Evolutionary conservation across 2,113 vertebrate genomes (phyloP).

Genomic region (Peromyscus leucopus): DNA sequence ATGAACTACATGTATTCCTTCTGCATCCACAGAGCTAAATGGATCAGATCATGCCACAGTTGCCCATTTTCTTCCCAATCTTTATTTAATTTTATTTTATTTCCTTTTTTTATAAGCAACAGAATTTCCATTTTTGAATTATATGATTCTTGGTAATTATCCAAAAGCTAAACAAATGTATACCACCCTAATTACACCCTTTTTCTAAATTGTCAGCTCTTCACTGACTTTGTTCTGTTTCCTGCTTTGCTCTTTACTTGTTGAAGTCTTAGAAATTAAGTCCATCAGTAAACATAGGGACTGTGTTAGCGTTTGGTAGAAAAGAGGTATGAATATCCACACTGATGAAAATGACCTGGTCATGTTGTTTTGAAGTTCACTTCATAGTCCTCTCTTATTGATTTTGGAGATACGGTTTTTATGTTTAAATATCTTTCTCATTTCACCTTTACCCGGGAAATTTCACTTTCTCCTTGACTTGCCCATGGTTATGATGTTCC

Average conservation of each 20-base stretch:
- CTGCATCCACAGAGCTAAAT: slow-evolving; percentile 28
- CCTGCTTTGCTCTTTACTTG: background rate
- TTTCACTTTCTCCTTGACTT: background rate
- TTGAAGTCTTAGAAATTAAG: slow-evolving; percentile 18
- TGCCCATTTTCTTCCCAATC: slow-evolving; percentile 66
- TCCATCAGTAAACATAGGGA: background rate
- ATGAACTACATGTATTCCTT: slow-evolving; percentile 24
- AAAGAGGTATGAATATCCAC: background rate
- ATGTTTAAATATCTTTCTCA: background rate
- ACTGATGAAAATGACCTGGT: background rate
- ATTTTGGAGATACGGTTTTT: background rate
- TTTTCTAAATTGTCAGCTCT: background rate
- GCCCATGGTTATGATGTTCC: background rate
- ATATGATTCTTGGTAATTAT: slow-evolving; percentile 56
- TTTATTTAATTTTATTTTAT: slow-evolving; percentile 35
- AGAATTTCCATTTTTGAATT: slow-evolving; percentile 76
- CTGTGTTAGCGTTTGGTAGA: background rate
- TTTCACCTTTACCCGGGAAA: background rate
- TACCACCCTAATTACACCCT: background rate
- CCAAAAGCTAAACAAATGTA: slow-evolving; percentile 67
- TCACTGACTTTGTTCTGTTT: background rate
- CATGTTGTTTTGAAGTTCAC: background rate
- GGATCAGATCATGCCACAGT: slow-evolving; percentile 74
- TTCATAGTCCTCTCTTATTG: background rate
- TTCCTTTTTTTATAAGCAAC: slow-evolving; percentile 60